A percentile compares a stretch with the other conserved stretches of the same genome.
phyloP scores from a whole-genome alignment of 1,140 invertebrate species.

The Meteorus sp. region DNA sequence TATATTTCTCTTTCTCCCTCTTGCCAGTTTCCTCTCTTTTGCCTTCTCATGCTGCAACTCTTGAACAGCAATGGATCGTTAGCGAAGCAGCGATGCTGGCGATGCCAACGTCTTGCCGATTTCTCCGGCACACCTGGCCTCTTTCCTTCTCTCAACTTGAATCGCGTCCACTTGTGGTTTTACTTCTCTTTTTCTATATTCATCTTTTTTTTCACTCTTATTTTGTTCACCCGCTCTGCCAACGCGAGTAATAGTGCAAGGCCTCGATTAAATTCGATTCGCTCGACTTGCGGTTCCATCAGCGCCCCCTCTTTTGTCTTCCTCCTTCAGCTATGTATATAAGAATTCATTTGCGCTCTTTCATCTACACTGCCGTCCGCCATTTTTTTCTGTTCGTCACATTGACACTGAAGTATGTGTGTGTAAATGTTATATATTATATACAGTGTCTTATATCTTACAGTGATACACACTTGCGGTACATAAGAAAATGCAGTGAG shows the following conservation, averaged over 20 bases:
- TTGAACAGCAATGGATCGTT: slow-evolving; percentile 19
- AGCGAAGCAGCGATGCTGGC: slow-evolving; percentile 4
- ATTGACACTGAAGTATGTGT: too few species aligned
- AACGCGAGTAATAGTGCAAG: slow-evolving; percentile 17
- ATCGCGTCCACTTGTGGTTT: neutral
- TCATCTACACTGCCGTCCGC: too few species aligned
- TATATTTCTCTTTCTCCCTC: neutral
- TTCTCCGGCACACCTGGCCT: slow-evolving; percentile 20
- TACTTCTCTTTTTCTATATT: neutral
- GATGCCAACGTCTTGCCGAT: slow-evolving; percentile 19
- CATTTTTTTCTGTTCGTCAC: too few species aligned
- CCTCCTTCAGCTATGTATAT: too few species aligned
- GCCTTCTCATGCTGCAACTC: neutral
- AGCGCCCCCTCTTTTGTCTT: too few species aligned
- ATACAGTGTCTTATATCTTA: too few species aligned
- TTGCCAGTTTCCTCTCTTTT: neutral
- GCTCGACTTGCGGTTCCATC: neutral
- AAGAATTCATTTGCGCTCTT: too few species aligned
- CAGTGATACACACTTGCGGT: neutral
- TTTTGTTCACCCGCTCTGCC: neutral
- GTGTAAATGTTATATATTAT: too few species aligned
- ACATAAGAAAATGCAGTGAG: slow-evolving; percentile 6
- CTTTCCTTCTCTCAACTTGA: neutral
- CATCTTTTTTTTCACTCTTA: neutral
- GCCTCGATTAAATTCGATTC: slow-evolving; percentile 19